Conservation (phyloP, 1,140 invertebrate species). For the Drosophila bocqueti region DNA sequence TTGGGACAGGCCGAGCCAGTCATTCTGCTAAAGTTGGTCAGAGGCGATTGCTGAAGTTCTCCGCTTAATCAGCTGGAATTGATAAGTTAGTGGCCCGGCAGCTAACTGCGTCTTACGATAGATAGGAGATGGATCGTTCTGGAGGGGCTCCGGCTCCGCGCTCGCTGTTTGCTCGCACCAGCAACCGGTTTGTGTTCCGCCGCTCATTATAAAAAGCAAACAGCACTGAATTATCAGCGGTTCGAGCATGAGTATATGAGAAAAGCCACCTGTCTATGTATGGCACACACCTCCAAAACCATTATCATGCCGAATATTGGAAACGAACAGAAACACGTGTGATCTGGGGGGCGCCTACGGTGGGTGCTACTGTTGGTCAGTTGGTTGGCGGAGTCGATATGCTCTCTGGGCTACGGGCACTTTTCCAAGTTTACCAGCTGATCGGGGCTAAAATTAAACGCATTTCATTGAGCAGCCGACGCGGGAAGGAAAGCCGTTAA, state of each 20-base stretch:
- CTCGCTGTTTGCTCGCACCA: slow-evolving; percentile 3
- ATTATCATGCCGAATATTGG: slow-evolving; percentile 37
- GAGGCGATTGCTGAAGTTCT: not conserved
- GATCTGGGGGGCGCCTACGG: not conserved
- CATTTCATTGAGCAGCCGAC: slow-evolving; percentile 40
- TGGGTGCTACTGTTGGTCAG: not conserved
- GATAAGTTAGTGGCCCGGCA: slow-evolving; percentile 24
- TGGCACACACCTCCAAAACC: slow-evolving; percentile 62
- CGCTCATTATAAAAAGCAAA: slow-evolving; percentile 29
- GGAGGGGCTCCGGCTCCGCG: slow-evolving; percentile 7
- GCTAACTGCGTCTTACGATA: slow-evolving; percentile 30
- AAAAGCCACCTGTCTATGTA: slow-evolving; percentile 10
- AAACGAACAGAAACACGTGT: slow-evolving; percentile 27
- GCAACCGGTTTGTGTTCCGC: slow-evolving; percentile 46
- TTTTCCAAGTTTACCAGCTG: slow-evolving; percentile 47
- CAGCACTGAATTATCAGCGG: slow-evolving; percentile 54
- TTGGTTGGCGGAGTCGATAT: not conserved
- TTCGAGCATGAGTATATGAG: slow-evolving; percentile 14
- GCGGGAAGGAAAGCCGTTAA: slow-evolving; percentile 32
- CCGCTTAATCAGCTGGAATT: slow-evolving; percentile 12
- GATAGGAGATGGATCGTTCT: slow-evolving; percentile 26
- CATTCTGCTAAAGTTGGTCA: slow-evolving; percentile 21
- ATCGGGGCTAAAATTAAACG: slow-evolving; percentile 50
- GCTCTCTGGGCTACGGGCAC: slow-evolving; percentile 32
- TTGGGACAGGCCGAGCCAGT: slow-evolving; percentile 19